Conservation (phyloP, 2,888 invertebrate species). For the Andrena dorsata region DNA sequence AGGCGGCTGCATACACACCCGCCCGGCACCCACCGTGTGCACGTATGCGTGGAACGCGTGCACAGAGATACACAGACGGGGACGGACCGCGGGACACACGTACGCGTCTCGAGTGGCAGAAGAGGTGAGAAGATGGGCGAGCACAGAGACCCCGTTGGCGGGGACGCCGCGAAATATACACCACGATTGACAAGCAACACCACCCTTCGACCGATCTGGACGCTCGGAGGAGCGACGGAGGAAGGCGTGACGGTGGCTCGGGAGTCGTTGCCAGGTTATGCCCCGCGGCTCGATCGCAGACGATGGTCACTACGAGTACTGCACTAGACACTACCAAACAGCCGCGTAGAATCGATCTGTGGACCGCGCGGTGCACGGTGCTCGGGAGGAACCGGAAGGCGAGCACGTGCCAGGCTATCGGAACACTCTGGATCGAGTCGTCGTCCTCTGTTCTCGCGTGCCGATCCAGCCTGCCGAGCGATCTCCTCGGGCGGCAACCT, state of each 20-base stretch:
- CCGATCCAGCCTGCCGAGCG: not conserved
- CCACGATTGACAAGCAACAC: slow-evolving; percentile 68
- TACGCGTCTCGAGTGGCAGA: slow-evolving; percentile 57
- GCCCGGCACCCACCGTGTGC: slow-evolving; percentile 16
- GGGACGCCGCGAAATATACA: slow-evolving; percentile 67
- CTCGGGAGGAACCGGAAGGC: not conserved
- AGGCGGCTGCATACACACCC: slow-evolving; percentile 62
- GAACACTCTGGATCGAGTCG: slow-evolving; percentile 24
- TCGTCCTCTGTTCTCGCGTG: slow-evolving; percentile 2
- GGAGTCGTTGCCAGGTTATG: slow-evolving; percentile 54
- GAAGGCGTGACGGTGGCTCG: slow-evolving; percentile 63
- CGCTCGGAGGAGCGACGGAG: slow-evolving; percentile 39
- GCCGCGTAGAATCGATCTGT: slow-evolving; percentile 54
- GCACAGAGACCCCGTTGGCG: slow-evolving; percentile 35
- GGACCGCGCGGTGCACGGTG: not conserved
- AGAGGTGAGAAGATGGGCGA: slow-evolving; percentile 72
- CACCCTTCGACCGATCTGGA: slow-evolving; percentile 45
- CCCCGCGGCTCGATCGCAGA: slow-evolving; percentile 18
- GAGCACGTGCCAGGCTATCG: slow-evolving; percentile 22
- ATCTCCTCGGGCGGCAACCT: slow-evolving; percentile 17
- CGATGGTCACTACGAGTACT: slow-evolving; percentile 30
- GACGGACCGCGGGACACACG: slow-evolving; percentile 8
- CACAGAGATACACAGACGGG: slow-evolving; percentile 23
- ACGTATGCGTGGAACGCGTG: slow-evolving; percentile 21
- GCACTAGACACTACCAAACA: slow-evolving; percentile 60